phyloP scores from a whole-genome alignment of 2,797 vertebrate species.

The Danio aesculapii region DNA sequence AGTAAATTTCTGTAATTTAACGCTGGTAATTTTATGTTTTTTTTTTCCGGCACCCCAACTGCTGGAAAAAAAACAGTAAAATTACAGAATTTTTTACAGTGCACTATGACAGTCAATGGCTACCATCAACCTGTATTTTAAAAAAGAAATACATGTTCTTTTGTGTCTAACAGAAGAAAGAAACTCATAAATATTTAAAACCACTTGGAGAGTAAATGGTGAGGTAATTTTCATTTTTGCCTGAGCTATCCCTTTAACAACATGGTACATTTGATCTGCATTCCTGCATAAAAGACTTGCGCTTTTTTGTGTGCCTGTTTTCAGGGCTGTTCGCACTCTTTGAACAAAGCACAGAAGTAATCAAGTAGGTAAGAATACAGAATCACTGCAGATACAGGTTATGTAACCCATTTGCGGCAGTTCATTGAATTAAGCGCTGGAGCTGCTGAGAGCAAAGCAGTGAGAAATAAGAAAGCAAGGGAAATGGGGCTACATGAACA shows the following conservation, averaged over 20 bases:
- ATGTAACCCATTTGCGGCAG: slow-evolving; percentile 56
- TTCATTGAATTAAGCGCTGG: slow-evolving; percentile 63
- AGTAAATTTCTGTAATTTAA: too few relatives aligned
- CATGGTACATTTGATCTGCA: slow-evolving; percentile 7
- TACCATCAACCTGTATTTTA: too few relatives aligned
- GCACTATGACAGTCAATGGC: too few relatives aligned
- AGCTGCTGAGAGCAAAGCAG: slow-evolving; percentile 46
- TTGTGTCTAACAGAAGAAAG: too few relatives aligned
- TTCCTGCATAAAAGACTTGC: slow-evolving; percentile 1
- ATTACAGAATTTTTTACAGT: too few relatives aligned
- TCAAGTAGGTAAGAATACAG: slow-evolving; percentile 44
- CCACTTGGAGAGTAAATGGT: too few relatives aligned
- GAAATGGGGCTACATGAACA: slow-evolving; percentile 28
- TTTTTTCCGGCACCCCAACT: too few relatives aligned
- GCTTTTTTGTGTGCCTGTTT: neutral
- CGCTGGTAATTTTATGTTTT: too few relatives aligned
- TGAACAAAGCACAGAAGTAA: slow-evolving; percentile 48
- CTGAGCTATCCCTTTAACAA: neutral
- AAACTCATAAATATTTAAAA: too few relatives aligned
- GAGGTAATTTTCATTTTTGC: too few relatives aligned
- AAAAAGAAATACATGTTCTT: too few relatives aligned
- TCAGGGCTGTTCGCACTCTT: slow-evolving; percentile 18
- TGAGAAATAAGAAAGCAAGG: slow-evolving; percentile 50
- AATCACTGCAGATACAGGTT: slow-evolving; percentile 59
- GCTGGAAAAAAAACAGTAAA: too few relatives aligned